These are phyloP conservation scores for Drosophila ironensis DNA, from an alignment of 1,140 invertebrate genomes.

Conservation along the genomic window DNA sequence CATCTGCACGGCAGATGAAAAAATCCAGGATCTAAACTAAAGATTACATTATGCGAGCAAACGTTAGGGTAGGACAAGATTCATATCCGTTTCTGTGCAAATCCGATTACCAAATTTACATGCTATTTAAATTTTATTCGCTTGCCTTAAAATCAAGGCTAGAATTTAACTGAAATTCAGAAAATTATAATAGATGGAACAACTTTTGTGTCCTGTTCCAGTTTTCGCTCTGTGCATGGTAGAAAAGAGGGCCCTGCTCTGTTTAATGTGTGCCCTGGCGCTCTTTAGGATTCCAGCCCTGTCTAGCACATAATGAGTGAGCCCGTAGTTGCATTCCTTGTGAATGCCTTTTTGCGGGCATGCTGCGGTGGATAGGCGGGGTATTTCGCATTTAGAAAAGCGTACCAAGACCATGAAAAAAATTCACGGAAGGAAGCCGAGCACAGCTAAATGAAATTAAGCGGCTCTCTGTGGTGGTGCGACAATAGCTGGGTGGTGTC, in stretches of 20 bases:
- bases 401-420: constrained; percentile 41
- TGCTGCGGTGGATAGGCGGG: constrained; percentile 24
- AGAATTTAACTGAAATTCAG: too few relatives aligned
- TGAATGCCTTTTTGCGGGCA: constrained; percentile 46
- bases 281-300: constrained; percentile 39
- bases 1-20: constrained; percentile 4
- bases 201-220: too few relatives aligned
- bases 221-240: constrained; percentile 2
- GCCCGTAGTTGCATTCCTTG: constrained; percentile 34
- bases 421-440: constrained; percentile 19
- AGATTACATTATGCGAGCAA: not conserved
- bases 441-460: constrained; percentile 44
- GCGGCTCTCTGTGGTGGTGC: constrained; percentile 35
- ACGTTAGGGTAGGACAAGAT: too few relatives aligned
- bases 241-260: constrained; percentile 2
- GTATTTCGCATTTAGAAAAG: constrained; percentile 41
- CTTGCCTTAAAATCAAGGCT: too few relatives aligned
- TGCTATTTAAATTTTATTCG: too few relatives aligned
- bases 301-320: constrained; percentile 52
- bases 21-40: not conserved
- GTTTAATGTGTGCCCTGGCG: constrained; percentile 38
- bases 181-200: too few relatives aligned
- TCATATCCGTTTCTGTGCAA: too few relatives aligned
- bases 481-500: constrained; percentile 13
- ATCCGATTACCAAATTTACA: too few relatives aligned